These are phyloP conservation scores for Dromius quadrimaculatus DNA, from an alignment of 2,888 invertebrate genomes.

Conservation along the genomic window DNA sequence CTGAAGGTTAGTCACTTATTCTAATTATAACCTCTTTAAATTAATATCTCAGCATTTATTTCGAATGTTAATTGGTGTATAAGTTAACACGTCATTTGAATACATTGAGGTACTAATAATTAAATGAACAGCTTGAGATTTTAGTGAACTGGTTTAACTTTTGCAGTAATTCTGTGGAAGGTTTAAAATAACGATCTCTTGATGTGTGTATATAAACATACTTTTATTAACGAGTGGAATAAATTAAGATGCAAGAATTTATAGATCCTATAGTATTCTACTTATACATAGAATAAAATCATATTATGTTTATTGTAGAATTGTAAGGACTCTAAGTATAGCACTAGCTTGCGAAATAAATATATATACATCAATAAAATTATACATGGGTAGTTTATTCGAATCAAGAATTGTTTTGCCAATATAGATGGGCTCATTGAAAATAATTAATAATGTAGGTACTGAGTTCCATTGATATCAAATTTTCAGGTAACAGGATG, in stretches of 20 bases:
- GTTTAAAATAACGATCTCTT: constrained; percentile 24
- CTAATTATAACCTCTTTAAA: constrained; percentile 34
- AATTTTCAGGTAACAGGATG: no score
- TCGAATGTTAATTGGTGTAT: constrained; percentile 36
- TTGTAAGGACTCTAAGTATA: no score
- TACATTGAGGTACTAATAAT: constrained; percentile 23
- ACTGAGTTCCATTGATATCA: no score
- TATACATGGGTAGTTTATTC: no score
- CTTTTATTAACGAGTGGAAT: constrained; percentile 2
- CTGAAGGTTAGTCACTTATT: constrained; percentile 82
- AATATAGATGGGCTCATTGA: no score
- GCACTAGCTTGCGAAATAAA: no score
- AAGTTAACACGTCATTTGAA: constrained; percentile 33
- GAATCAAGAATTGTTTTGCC: no score
- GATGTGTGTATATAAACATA: constrained; percentile 1
- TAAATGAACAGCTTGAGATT: constrained; percentile 33
- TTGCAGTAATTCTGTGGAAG: background rate
- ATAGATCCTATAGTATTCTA: background rate
- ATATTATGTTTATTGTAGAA: no score
- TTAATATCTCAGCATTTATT: constrained; percentile 35
- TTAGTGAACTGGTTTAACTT: constrained; percentile 13
- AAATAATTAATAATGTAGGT: no score
- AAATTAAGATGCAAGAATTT: constrained; percentile 9
- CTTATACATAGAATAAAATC: background rate
- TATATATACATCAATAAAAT: no score